Evolutionary conservation across 2,888 invertebrate species (phyloP), one percentile per base, ranked within the genome.

Genomic region (Cybosia mesomella): DNA sequence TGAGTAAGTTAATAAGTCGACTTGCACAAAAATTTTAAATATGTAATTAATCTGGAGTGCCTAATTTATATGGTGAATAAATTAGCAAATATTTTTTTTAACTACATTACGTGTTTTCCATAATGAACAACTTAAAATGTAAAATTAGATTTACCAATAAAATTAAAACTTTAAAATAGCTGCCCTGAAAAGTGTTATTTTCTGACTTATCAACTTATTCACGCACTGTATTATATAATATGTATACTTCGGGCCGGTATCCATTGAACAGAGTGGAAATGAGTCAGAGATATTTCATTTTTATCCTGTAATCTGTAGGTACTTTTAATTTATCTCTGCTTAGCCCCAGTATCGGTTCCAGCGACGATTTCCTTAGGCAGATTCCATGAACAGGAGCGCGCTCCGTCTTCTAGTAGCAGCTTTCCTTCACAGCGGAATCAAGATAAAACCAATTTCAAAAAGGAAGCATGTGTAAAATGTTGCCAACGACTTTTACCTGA

Each of bases 241-340:
- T 24, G 34, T 58, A 61, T 39, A 62, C 21, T 63, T 58, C 59
- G 60, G 57, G 67, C 53, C 67, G 62, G 63, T 67, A 67, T 67
- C 8, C 58, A 67, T 39, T 21, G 55, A 61, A 55, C 22, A 36
- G 34, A 34, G 36, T 36, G 54, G 49, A 53, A 21, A 34, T 15
- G 0, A 32, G n/a, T 58, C 8, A 4, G n/a, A 28, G 1, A 57
- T 13, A 11, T 11, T 22, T 13, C 22, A 24, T 55, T 55, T 7
- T 15, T 55, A 28, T 24, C 11, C 22, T 11, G 22, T 22, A 15
- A 24, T 55, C 13, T 61, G 28, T 61, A 32, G 32, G 24, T 49
- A 28, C 24, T 53, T 54, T n/a, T 55, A 55, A 49, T 21, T 34
- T 15, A 59, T 39, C 15, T 59, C 36, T 39, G 15, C 58, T 58